Base-by-base conservation (phyloP, 2,113 vertebrate genomes). In the Astur gentilis region DNA sequence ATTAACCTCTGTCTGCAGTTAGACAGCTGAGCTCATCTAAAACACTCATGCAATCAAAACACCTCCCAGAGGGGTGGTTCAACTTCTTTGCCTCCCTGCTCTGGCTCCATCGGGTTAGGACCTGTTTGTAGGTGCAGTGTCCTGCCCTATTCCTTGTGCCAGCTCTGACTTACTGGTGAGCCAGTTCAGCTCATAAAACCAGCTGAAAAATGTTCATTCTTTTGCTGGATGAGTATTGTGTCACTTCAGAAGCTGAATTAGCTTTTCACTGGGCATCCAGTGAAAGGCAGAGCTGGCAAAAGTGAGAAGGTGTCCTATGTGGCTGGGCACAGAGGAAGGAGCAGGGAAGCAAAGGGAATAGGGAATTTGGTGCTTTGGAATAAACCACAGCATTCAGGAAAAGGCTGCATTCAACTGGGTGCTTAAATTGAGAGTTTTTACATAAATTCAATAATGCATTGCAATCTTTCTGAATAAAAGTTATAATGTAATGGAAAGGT, bases 1-100 rank as follows among this genome's bases (percentile, higher is more conserved):
- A 89, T 92, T 84, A 94, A 87, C 61, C 61, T 84, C 72, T 73
- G 91, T 58, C 83, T 96, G 77, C 76, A 81, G 10, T 77, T 73
- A 95, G 55, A 64, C 66, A 78, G 80, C 20, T 96, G 89, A 97
- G 80, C 64, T 96, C 91, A 96, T 87, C 80, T 64, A 67, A 93
- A 96, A 61, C 47, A 54, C 21, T 42, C 1, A 0, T 55, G 65
- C 27, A 83, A 89, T 49, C 72, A 83, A 91, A 94, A 93, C 47
- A 84, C 18, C 16, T 94, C 80, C 65, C 71, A 83, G 45, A 73
- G 13, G 25, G 13, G 12, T 66, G 45, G 32, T 78, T 95, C 78
- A 90, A 2, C n/a, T 55, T 66, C 65, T 86, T 90, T 52, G 25
- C 67, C 52, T 84, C 50, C 10, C 57, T 79, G n/a, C 61, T 70